Base-by-base conservation (phyloP, 2,113 vertebrate genomes). In the Drymodes brunneopygia region DNA sequence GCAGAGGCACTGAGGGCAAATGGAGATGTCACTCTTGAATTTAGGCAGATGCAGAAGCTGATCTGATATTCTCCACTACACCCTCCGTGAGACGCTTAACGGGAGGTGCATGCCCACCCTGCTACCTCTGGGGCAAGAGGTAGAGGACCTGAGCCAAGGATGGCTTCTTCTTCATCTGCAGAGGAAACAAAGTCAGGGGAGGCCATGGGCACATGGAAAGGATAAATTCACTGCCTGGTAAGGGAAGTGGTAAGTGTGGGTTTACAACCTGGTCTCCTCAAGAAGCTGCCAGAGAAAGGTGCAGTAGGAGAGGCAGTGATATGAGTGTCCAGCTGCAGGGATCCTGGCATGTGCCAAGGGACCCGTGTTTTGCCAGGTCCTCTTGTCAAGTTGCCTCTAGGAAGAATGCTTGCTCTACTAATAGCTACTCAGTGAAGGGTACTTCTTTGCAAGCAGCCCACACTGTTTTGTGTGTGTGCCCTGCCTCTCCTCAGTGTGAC, bases 181-280 rank as follows among this genome's bases (percentile, higher is more conserved):
- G 9, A 56, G 23, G 13, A 80, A 86, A 86, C 10, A 53, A 61
- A 45, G 45, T 15, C 15, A 35, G 10, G 23, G 15, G 7, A 45
- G 12, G 6, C 6, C 1, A 1, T 0, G 1, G 12, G 22, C 22
- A 44, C 1, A 1, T 0, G 0, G 20, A 36, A 69, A 65, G 16
- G 5, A 44, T 24, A 28, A 44, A 78, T 33, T 31, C 21, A 24
- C n/a, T 25, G 3, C 29, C n/a, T 51, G 27, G 5, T 56, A 33
- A 50, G 18, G 11, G 12, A 66, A 24, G 10, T 27, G 6, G 4
- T 61, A 47, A 15, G 6, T 45, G 23, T 33, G 19, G 22, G 28
- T 67, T 19, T 58, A 24, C 28, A 66, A 22, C 13, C 5, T 7
- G 5, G 2, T 62, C 6, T 29, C 12, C 33, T 77, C 19, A 35